phyloP scores from a whole-genome alignment of 2,888 invertebrate species.

The Agrochola macilenta region DNA sequence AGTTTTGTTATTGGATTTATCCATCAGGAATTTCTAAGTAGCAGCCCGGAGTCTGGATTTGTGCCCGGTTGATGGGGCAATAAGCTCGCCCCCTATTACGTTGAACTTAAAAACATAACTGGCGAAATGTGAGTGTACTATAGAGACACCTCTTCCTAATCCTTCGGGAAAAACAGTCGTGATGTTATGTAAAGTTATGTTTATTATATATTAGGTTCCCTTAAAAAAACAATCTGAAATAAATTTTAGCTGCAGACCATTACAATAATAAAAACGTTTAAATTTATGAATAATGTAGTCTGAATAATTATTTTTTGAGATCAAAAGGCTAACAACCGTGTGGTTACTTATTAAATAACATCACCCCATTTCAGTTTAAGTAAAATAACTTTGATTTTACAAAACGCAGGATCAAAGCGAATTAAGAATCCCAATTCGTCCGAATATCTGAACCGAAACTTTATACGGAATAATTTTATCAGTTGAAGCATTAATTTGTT shows the following conservation, averaged over 20 bases:
- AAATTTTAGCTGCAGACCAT: not conserved
- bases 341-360: slow-evolving; percentile 16
- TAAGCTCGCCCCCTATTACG: no score
- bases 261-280: not conserved
- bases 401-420: slow-evolving; percentile 65
- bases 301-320: slow-evolving; percentile 1
- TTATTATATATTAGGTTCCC: not conserved
- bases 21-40: no score
- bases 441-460: slow-evolving; percentile 56
- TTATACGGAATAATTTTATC: slow-evolving; percentile 61
- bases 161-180: not conserved
- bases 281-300: not conserved
- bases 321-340: not conserved
- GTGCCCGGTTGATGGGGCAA: no score
- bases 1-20: no score
- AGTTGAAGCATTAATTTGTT: slow-evolving; percentile 60
- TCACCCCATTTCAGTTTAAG: slow-evolving; percentile 13
- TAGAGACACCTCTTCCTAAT: no score
- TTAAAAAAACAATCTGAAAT: not conserved
- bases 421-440: slow-evolving; percentile 57
- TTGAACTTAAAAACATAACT: no score
- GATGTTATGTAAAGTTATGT: not conserved
- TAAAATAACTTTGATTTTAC: slow-evolving; percentile 52
- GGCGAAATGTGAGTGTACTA: no score
- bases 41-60: no score